Evolutionary conservation across 2,113 vertebrate genomes (phyloP).

Genomic region (Cyanoderma ruficeps): DNA sequence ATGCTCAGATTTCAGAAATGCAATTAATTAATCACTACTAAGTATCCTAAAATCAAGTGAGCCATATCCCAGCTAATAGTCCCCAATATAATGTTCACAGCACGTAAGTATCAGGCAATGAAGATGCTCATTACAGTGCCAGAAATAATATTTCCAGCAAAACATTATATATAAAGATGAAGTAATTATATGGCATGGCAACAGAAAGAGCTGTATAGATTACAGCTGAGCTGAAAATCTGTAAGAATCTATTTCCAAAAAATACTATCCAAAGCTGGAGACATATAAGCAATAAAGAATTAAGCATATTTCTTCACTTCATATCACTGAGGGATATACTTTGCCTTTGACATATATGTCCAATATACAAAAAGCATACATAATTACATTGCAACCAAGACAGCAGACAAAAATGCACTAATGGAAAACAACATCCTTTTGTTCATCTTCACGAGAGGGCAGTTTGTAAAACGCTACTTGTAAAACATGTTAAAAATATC

Average conservation of each 20-base stretch:
- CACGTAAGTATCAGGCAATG: slow-evolving; percentile 33
- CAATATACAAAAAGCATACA: background rate
- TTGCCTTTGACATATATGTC: background rate
- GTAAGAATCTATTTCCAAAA: background rate
- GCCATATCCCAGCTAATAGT: slow-evolving; percentile 46
- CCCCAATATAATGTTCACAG: slow-evolving; percentile 24
- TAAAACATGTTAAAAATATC: background rate
- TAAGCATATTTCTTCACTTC: background rate
- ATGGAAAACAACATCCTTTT: background rate
- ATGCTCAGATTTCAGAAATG: slow-evolving; percentile 47
- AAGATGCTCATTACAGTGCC: slow-evolving; percentile 45
- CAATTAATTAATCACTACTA: slow-evolving; percentile 63
- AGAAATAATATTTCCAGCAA: slow-evolving; percentile 57
- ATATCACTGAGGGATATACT: background rate
- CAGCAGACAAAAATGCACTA: background rate
- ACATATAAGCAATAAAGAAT: background rate
- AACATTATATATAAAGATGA: slow-evolving; percentile 47
- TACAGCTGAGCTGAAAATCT: slow-evolving; percentile 37
- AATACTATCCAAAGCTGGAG: background rate
- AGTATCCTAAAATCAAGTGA: slow-evolving; percentile 52
- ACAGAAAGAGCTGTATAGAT: slow-evolving; percentile 17
- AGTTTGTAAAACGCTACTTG: background rate
- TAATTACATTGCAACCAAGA: background rate
- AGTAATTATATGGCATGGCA: slow-evolving; percentile 54
- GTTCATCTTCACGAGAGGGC: background rate